Evolutionary conservation across 1,140 invertebrate species (phyloP), one percentile per base, ranked within the genome.

Genomic region (Gyrodactylus bullatarudis): DNA sequence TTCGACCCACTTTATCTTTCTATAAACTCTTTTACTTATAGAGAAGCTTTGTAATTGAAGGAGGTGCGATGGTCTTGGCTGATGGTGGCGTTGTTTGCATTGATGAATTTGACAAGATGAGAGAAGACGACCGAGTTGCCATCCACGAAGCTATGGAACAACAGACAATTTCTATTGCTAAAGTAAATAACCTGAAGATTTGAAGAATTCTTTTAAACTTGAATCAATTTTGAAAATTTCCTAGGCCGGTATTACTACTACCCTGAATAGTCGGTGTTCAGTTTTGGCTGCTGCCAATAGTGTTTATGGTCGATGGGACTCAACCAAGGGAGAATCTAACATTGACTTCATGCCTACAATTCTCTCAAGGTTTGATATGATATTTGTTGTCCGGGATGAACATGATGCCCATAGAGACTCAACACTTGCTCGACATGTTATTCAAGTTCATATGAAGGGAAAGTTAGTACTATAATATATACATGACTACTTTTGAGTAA

Each of bases 61-160:
- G 95, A 27, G 95, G 95, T 26, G 95, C 95, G 8, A 98, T 99
- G 94, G 95, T 99, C 0, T 81, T 99, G 27, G 95, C 95, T 24
- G 95, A 99, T 83, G 93, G 93, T 26, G 95, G 95, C 34, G 91
- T 97, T 16, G 93, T 98, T 0, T 99, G 94, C 79, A 99, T 99
- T 80, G 95, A 99, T 80, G 95, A 99, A 80, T 99, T 99, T 82
- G 95, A 99, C 81, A 99, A 99, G 83, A 99, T 99, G 95, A 85
- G 90, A 75, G 94, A 99, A 82, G 93, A 98, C 79, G 95, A 99
- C 80, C 84, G 94, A 76, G 94, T 98, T 0, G 94, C 94, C 22
- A 99, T 99, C 79, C 95, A 99, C 78, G 95, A 99, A 83, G 95
- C 94, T 26, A 99, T 99, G 95, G 95, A 99, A 81, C 95, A 99